phyloP scores from a whole-genome alignment of 1,140 invertebrate genomes.

The Caenorhabditis briggsae region DNA sequence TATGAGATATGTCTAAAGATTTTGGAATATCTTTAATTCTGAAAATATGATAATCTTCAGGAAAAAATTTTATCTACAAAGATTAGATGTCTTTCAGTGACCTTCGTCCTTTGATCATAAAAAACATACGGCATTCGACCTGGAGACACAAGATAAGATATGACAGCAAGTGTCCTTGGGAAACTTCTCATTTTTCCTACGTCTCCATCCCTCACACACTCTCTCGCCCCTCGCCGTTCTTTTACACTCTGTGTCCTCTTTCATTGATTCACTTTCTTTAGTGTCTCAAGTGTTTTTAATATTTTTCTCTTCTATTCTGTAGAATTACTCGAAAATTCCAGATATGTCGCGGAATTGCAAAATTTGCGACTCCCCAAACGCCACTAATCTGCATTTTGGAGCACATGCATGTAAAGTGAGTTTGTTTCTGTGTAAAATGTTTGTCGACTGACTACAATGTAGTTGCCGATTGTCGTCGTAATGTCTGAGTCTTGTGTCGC shows the following conservation, averaged over 20 bases:
- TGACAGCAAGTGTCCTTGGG: too few species aligned
- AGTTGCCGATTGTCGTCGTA: not conserved
- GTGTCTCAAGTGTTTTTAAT: not conserved
- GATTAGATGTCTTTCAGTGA: too few species aligned
- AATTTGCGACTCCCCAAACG: slow-evolving; percentile 24
- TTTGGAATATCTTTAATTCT: too few species aligned
- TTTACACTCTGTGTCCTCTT: not conserved
- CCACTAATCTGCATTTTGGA: slow-evolving; percentile 36
- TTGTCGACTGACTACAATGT: not conserved
- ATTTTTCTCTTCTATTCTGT: not conserved
- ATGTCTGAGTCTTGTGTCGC: not conserved
- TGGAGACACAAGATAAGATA: too few species aligned
- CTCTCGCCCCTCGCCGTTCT: not conserved
- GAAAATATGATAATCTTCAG: too few species aligned
- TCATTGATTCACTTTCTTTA: not conserved
- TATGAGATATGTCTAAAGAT: too few species aligned
- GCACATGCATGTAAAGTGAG: slow-evolving; percentile 33
- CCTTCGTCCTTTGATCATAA: too few species aligned
- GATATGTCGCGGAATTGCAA: slow-evolving; percentile 28
- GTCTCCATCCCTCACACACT: not conserved
- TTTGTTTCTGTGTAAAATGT: not conserved
- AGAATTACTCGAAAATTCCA: not conserved
- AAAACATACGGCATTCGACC: too few species aligned
- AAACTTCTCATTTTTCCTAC: too few species aligned
- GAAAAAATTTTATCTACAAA: too few species aligned